These are phyloP conservation scores for Notamacropus eugenii DNA, from an alignment of 2,797 vertebrate genomes.

Conservation along the genomic window DNA sequence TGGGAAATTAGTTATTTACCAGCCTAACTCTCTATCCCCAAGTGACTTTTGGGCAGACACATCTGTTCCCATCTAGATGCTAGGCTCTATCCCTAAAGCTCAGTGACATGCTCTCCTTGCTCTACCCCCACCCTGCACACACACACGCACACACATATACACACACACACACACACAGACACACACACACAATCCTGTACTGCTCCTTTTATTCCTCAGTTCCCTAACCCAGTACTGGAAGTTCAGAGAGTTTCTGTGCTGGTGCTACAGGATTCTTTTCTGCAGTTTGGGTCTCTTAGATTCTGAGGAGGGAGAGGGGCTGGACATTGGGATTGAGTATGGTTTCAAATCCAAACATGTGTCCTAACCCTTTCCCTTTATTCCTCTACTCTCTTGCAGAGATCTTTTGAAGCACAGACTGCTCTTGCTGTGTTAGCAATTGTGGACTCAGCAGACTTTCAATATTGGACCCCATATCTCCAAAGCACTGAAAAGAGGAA, in stretches of 20 bases:
- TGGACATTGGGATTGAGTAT: background rate
- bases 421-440: background rate
- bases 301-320: background rate
- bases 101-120: too few relatives aligned
- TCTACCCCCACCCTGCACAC: fast-evolving
- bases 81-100: background rate
- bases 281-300: background rate
- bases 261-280: background rate
- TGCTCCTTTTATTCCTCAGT: background rate
- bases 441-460: background rate
- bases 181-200: background rate
- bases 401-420: background rate
- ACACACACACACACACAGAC: too few relatives aligned
- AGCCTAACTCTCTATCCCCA: background rate
- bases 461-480: background rate
- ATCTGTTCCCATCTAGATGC: background rate
- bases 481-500: background rate
- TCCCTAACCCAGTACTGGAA: background rate
- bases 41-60: background rate
- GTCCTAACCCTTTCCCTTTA: background rate
- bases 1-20: background rate
- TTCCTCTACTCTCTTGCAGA: background rate
- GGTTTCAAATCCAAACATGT: background rate
- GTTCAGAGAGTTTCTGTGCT: background rate
- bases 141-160: too few relatives aligned